Conservation (phyloP, 2,888 invertebrate genomes). For the Philaethria dido region DNA sequence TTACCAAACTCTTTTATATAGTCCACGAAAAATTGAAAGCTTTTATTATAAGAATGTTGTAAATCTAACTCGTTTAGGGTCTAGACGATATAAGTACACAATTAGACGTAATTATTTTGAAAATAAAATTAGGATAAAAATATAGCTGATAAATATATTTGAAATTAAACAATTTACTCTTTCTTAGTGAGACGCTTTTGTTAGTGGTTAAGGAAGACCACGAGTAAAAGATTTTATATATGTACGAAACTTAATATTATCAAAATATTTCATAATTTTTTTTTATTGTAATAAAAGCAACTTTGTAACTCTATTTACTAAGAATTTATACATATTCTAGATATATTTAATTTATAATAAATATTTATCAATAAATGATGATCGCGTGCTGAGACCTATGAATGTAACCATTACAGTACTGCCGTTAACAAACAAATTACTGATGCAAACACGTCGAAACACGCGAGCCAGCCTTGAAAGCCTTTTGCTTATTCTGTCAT, state of each 20-base stretch:
- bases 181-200: not conserved
- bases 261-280: not conserved
- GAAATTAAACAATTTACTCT: not conserved
- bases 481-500: slow-evolving; percentile 80
- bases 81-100: slow-evolving; percentile 35
- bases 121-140: not conserved
- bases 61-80: slow-evolving; percentile 39
- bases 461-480: slow-evolving; percentile 79
- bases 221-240: not conserved
- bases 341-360: not conserved
- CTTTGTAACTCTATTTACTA: not conserved
- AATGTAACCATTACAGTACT: slow-evolving; percentile 77
- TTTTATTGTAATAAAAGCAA: not conserved
- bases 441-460: slow-evolving; percentile 81
- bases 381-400: slow-evolving; percentile 78
- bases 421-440: slow-evolving; percentile 83
- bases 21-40: slow-evolving; percentile 29
- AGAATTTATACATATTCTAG: not conserved
- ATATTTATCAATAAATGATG: slow-evolving; percentile 52
- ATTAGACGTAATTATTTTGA: not conserved
- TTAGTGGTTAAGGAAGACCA: not conserved
- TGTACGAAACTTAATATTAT: not conserved
- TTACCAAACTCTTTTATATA: slow-evolving; percentile 37
- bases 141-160: slow-evolving; percentile 1
- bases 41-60: slow-evolving; percentile 40